phyloP scores from a whole-genome alignment of 2,888 invertebrate species.

The Cyclophora punctaria region DNA sequence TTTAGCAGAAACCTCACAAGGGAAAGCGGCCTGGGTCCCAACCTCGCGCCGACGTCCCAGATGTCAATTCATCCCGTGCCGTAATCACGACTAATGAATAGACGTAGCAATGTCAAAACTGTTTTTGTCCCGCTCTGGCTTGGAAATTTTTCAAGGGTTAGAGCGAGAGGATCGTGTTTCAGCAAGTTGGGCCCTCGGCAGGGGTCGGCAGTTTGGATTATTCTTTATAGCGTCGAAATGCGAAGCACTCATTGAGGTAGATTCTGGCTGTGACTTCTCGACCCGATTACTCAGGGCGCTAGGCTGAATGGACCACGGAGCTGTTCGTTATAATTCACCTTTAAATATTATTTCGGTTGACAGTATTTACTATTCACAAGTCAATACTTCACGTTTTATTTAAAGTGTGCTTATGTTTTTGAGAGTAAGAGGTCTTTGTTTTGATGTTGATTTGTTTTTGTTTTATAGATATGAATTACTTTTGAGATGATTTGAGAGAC shows the following conservation, averaged over 20 bases:
- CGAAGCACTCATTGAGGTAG: slow-evolving; percentile 64
- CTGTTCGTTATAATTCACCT: background rate
- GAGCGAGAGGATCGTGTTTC: slow-evolving; percentile 43
- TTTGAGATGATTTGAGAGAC: too few relatives aligned
- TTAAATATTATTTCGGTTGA: slow-evolving; percentile 4
- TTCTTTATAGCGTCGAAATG: slow-evolving; percentile 70
- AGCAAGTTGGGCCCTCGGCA: slow-evolving; percentile 39
- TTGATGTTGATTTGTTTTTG: too few relatives aligned
- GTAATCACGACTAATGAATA: slow-evolving; percentile 72
- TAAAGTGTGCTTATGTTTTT: slow-evolving; percentile 13
- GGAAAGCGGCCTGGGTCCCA: slow-evolving; percentile 53
- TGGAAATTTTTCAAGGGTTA: slow-evolving; percentile 28
- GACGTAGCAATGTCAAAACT: slow-evolving; percentile 49
- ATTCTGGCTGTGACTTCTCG: slow-evolving; percentile 64
- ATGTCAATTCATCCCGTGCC: slow-evolving; percentile 68
- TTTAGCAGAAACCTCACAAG: slow-evolving; percentile 62
- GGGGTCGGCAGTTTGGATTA: slow-evolving; percentile 63
- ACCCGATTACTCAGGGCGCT: slow-evolving; percentile 57
- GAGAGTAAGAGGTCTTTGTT: slow-evolving; percentile 4
- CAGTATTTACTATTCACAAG: background rate
- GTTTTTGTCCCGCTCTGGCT: slow-evolving; percentile 45
- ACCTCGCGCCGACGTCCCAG: slow-evolving; percentile 52
- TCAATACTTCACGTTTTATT: background rate
- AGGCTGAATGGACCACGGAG: slow-evolving; percentile 17
- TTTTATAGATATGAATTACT: too few relatives aligned